Conservation (phyloP, 2,113 vertebrate genomes). For the Pseudois nayaur region DNA sequence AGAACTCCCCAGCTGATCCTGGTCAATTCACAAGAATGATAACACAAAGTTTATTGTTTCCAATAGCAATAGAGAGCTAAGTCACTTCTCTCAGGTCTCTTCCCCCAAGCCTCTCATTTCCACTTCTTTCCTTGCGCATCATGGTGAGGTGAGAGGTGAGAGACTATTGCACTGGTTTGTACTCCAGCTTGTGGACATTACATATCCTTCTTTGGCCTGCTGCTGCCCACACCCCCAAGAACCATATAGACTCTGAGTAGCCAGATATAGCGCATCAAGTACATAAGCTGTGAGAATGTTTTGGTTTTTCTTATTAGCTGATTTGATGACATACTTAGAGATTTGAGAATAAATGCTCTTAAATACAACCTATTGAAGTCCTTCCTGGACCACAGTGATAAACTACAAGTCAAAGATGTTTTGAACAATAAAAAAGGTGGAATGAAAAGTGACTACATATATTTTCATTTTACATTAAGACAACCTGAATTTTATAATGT, state of each 20-base stretch:
- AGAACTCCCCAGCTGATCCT: not conserved
- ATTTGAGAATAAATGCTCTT: not conserved
- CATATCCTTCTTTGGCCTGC: not conserved
- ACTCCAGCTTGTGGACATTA: not conserved
- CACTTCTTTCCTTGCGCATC: not conserved
- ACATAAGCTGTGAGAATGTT: not conserved
- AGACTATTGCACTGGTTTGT: not conserved
- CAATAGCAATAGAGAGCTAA: not conserved
- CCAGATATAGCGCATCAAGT: not conserved
- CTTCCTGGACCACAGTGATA: not conserved
- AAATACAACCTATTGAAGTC: not conserved
- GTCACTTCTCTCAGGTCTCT: not conserved
- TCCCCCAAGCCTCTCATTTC: not conserved
- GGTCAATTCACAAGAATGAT: not conserved
- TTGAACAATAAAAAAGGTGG: not conserved
- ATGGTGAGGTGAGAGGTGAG: not conserved
- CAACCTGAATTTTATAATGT: not conserved
- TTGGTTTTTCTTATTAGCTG: not conserved
- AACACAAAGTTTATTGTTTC: not conserved
- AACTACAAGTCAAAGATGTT: conserved; percentile 5
- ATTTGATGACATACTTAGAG: conserved; percentile 13
- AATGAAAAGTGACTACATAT: not conserved
- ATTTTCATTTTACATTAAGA: conserved; percentile 21
- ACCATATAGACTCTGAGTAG: not conserved
- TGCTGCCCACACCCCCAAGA: not conserved